Percentiles rank a stretch among this genome's conserved stretches.
These are phyloP conservation scores for Pammene aurita DNA, from an alignment of 2,888 invertebrate genomes.

Conservation along the genomic window DNA sequence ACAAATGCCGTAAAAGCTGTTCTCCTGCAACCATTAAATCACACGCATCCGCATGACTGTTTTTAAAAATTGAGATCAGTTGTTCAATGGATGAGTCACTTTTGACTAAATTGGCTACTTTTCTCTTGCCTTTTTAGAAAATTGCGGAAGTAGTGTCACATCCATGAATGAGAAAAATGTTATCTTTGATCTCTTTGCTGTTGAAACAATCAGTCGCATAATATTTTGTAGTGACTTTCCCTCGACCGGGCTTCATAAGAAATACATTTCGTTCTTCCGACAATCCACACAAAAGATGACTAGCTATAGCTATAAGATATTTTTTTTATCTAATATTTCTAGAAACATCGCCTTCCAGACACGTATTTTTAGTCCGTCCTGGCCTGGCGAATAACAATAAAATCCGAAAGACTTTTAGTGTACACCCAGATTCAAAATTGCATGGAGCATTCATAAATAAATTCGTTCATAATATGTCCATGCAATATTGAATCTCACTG, in stretches of 20 bases:
- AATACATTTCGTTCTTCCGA: conserved; percentile 27
- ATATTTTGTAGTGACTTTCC: conserved; percentile 17
- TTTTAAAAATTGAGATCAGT: conserved; percentile 4
- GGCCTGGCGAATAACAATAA: too few species aligned
- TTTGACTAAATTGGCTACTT: conserved; percentile 4
- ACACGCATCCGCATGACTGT: background rate
- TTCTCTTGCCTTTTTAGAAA: conserved; percentile 18
- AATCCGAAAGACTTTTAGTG: too few species aligned
- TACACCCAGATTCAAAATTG: too few species aligned
- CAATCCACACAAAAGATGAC: conserved; percentile 22
- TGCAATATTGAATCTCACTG: too few species aligned
- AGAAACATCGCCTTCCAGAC: too few species aligned
- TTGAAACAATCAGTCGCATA: conserved; percentile 20
- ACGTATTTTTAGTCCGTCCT: too few species aligned
- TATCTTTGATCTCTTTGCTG: conserved; percentile 23
- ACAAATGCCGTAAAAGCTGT: conserved; percentile 13
- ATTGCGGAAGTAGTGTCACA: conserved; percentile 25
- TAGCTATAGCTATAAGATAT: too few species aligned
- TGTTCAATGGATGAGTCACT: background rate
- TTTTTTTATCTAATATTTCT: too few species aligned
- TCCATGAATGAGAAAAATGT: conserved; percentile 26
- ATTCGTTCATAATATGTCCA: too few species aligned
- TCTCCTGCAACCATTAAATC: background rate
- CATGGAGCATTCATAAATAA: too few species aligned
- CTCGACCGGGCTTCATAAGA: conserved; percentile 27